A percentile compares a stretch with the other conserved stretches of the same genome.
phyloP scores from a whole-genome alignment of 2,888 invertebrate species.

The Parnassius smintheus region DNA sequence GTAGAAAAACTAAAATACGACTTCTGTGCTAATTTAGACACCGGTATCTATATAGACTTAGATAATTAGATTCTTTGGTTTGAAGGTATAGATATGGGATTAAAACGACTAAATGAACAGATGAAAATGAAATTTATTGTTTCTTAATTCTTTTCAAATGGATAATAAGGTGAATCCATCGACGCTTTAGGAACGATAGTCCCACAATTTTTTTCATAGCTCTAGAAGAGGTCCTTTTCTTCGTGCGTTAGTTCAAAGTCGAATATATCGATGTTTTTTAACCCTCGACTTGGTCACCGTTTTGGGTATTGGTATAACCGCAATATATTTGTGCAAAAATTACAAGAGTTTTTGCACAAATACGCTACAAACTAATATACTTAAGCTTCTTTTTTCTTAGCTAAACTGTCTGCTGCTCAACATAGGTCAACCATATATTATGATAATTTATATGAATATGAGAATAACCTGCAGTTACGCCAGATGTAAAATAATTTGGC shows the following conservation, averaged over 20 bases:
- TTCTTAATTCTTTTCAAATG: constrained; percentile 38
- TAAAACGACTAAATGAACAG: background rate
- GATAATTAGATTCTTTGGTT: too few species aligned
- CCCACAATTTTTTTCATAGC: constrained; percentile 51
- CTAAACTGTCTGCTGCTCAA: too few species aligned
- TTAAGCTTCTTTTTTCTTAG: too few species aligned
- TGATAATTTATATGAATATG: too few species aligned
- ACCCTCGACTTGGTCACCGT: constrained; percentile 50
- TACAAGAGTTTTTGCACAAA: background rate
- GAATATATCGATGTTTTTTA: constrained; percentile 56
- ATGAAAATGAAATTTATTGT: background rate
- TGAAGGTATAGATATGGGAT: too few species aligned
- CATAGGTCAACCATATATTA: too few species aligned
- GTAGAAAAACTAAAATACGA: too few species aligned
- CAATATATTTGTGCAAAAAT: background rate
- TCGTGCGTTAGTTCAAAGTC: constrained; percentile 52
- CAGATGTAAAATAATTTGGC: too few species aligned
- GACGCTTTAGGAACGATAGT: constrained; percentile 44
- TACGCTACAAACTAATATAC: too few species aligned
- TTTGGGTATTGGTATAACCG: constrained; percentile 63
- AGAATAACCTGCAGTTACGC: too few species aligned
- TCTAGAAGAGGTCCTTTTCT: constrained; percentile 44
- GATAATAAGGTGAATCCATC: constrained; percentile 50
- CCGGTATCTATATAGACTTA: too few species aligned
- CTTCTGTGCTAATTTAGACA: too few species aligned